phyloP scores from a whole-genome alignment of 2,797 vertebrate species.

The Atherinosoma microstoma region DNA sequence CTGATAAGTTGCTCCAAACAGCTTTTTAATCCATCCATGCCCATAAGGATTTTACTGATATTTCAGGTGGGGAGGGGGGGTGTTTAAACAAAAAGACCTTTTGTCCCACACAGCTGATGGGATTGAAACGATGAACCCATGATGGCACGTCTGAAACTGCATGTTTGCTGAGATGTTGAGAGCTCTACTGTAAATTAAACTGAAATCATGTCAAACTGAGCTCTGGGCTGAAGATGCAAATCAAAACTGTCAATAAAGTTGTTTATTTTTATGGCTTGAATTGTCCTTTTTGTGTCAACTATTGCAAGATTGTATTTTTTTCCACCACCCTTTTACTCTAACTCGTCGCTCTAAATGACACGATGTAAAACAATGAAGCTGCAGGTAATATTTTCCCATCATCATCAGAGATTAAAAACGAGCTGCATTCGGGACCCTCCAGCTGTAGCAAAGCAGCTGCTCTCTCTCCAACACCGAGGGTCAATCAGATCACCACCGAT shows the following conservation, averaged over 20 bases:
- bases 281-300: constrained; percentile 16
- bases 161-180: constrained; percentile 51
- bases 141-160: constrained; percentile 63
- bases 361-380: not conserved
- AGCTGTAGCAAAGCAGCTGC: constrained; percentile 53
- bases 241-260: constrained; percentile 69
- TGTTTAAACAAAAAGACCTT: constrained; percentile 9
- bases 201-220: constrained; percentile 48
- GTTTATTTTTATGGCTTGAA: constrained; percentile 67
- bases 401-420: constrained; percentile 19
- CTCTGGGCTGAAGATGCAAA: constrained; percentile 52
- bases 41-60: not conserved
- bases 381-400: not conserved
- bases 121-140: constrained; percentile 27
- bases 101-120: constrained; percentile 25
- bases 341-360: not conserved
- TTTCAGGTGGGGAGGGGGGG: not conserved
- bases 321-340: not conserved
- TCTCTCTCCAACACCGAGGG: constrained; percentile 60
- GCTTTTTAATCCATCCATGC: constrained; percentile 2
- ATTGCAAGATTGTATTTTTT: not conserved
- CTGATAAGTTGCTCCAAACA: constrained; percentile 18
- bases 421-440: constrained; percentile 11
- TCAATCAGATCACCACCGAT: constrained; percentile 48
- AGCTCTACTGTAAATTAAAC: constrained; percentile 43